Evolutionary conservation across 2,797 vertebrate genomes (phyloP).

Genomic region (Oryzias sinensis): DNA sequence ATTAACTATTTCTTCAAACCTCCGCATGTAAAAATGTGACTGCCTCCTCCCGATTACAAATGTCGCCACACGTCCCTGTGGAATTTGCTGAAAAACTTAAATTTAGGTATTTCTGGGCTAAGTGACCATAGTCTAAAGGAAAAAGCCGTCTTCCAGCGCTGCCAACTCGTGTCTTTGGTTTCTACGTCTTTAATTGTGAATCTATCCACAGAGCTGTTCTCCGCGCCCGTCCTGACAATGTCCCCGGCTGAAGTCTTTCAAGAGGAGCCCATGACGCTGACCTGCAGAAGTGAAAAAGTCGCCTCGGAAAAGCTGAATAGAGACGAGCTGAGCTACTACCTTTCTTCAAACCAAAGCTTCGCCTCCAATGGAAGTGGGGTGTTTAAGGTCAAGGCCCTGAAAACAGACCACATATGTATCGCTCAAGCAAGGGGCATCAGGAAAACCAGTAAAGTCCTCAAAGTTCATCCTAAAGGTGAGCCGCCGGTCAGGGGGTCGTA

Average conservation of each 20-base stretch:
- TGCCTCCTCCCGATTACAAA: no score
- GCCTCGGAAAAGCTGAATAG: conserved; percentile 38
- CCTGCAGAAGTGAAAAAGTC: conserved; percentile 51
- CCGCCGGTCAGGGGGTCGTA: no score
- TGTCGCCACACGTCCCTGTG: no score
- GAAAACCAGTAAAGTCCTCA: conserved; percentile 57
- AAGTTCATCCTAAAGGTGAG: conserved; percentile 72
- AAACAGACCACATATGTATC: conserved; percentile 60
- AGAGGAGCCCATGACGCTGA: conserved; percentile 47
- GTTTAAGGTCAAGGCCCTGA: conserved; percentile 28
- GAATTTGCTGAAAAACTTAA: no score
- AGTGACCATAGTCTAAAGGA: no score
- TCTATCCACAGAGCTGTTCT: conserved; percentile 74
- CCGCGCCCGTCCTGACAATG: conserved; percentile 63
- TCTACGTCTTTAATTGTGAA: background rate
- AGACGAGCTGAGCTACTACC: conserved; percentile 56
- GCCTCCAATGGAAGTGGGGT: conserved; percentile 2
- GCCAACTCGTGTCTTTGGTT: no score
- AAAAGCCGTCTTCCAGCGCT: no score
- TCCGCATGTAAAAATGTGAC: no score
- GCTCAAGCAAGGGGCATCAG: conserved; percentile 58
- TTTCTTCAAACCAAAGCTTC: conserved; percentile 14
- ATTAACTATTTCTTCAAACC: no score
- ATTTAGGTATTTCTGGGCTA: no score
- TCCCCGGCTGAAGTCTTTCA: conserved; percentile 65